Percentiles rank a stretch among this genome's conserved stretches.
phyloP scores from a whole-genome alignment of 2,797 vertebrate species.

The Rhinoraja longicauda region DNA sequence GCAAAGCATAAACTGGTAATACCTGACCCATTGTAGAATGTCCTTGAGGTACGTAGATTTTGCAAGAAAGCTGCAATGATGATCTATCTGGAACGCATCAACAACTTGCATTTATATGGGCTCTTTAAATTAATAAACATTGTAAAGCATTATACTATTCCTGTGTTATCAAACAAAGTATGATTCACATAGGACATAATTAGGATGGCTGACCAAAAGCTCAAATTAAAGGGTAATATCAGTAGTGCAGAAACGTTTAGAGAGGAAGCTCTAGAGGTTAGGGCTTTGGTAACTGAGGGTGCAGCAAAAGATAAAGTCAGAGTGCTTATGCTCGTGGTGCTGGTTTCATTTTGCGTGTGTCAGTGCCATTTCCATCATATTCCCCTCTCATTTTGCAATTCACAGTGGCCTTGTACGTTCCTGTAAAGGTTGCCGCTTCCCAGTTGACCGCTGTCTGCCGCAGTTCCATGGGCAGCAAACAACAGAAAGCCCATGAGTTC shows the following conservation, averaged over 20 bases:
- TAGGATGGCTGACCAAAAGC: neutral
- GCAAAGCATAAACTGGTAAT: neutral
- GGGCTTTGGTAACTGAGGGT: neutral
- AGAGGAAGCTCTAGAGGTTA: neutral
- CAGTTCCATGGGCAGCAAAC: constrained; percentile 13
- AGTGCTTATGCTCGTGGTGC: constrained; percentile 18
- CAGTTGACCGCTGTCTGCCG: constrained; percentile 34
- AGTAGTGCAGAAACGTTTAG: neutral
- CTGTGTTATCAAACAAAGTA: neutral
- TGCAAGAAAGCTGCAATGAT: neutral
- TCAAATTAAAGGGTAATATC: neutral
- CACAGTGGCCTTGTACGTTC: constrained; percentile 35
- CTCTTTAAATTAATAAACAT: neutral
- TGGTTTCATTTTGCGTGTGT: constrained; percentile 20
- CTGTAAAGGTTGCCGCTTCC: constrained; percentile 30
- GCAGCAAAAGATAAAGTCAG: neutral
- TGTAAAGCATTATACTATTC: neutral
- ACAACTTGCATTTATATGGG: neutral
- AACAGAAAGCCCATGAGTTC: constrained; percentile 22
- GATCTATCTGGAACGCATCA: neutral
- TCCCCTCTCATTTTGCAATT: constrained; percentile 35
- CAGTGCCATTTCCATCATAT: constrained; percentile 35
- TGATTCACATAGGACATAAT: neutral
- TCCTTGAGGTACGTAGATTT: neutral
- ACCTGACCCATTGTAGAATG: neutral